Conservation (phyloP, 1,140 invertebrate species). For the Apis dorsata region DNA sequence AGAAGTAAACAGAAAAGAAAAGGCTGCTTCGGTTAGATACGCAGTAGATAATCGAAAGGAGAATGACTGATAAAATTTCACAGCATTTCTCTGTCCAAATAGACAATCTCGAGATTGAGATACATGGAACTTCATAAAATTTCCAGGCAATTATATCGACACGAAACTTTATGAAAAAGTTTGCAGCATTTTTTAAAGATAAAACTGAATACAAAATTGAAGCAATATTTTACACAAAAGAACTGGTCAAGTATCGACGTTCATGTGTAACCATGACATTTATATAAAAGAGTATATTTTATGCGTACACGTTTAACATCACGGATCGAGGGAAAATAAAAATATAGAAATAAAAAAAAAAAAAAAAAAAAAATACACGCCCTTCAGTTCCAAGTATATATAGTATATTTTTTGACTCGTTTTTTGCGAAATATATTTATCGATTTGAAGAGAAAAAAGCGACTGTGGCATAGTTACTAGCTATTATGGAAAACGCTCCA, state of each 20-base stretch:
- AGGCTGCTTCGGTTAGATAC: conserved; percentile 15
- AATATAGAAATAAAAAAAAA: background rate
- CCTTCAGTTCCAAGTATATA: conserved; percentile 19
- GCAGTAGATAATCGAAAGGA: conserved; percentile 16
- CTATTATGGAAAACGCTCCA: conserved; percentile 1
- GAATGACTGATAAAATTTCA: conserved; percentile 21
- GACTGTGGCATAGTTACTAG: background rate
- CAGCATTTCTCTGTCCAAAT: conserved; percentile 41
- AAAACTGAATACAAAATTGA: conserved; percentile 1
- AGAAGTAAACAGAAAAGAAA: background rate
- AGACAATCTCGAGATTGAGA: conserved; percentile 34
- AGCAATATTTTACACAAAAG: conserved; percentile 30
- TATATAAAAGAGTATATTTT: conserved; percentile 30
- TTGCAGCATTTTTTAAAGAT: conserved; percentile 35
- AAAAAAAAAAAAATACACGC: background rate
- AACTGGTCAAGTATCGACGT: conserved; percentile 26
- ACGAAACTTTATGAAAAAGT: background rate
- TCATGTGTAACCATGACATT: conserved; percentile 60
- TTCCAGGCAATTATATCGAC: conserved; percentile 10
- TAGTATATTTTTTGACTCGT: conserved; percentile 37
- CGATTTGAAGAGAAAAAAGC: background rate
- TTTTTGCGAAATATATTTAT: conserved; percentile 14
- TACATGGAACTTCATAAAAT: background rate
- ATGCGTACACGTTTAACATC: background rate
- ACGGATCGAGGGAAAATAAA: background rate